These are phyloP conservation scores for Coecobrya sp. DNA, from an alignment of 2,888 invertebrate genomes.

Conservation along the genomic window DNA sequence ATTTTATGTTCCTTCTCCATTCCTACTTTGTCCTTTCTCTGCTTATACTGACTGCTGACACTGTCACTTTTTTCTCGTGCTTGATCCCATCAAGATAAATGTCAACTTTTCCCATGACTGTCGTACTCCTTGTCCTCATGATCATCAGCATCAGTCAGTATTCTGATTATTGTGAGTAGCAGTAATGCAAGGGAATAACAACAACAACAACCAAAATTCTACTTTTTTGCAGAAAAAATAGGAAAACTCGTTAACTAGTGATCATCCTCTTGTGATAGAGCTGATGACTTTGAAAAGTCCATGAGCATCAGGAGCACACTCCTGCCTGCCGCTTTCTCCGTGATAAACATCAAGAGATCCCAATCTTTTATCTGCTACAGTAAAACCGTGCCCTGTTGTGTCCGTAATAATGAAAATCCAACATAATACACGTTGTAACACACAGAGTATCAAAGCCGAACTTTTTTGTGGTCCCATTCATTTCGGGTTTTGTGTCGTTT, in stretches of 20 bases:
- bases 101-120: conserved; percentile 19
- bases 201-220: not conserved
- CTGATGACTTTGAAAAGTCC: not conserved
- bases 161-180: not conserved
- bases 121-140: not conserved
- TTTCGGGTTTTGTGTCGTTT: not conserved
- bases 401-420: not conserved
- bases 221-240: not conserved
- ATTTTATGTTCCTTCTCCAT: too few relatives aligned
- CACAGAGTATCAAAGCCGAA: not conserved
- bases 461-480: not conserved
- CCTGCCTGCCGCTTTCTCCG: not conserved
- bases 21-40: not conserved
- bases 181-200: not conserved
- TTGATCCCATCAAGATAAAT: conserved; percentile 28
- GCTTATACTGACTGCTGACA: not conserved
- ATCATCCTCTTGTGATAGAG: not conserved
- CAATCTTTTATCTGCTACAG: not conserved
- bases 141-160: not conserved
- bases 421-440: not conserved
- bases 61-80: conserved; percentile 6
- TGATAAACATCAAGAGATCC: not conserved
- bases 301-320: not conserved
- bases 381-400: not conserved
- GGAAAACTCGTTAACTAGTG: not conserved